A percentile compares a stretch with the other conserved stretches of the same genome.
Evolutionary conservation across 2,113 vertebrate genomes (phyloP).

Genomic region (Brienomyrus longianalis): DNA sequence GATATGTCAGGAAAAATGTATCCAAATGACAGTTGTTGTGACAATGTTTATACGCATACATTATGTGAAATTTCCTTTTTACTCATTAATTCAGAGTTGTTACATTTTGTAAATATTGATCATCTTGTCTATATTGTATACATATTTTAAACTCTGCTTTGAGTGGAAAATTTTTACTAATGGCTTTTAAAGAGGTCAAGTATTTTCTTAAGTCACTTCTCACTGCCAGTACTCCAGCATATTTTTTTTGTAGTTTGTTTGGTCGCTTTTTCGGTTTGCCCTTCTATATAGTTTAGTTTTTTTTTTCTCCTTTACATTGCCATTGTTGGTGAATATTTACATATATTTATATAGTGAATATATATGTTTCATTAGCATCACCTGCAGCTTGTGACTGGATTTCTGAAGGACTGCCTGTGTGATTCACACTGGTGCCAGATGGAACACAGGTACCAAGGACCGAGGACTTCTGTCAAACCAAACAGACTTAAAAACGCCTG

Average conservation of each 20-base stretch:
- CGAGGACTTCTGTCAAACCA: background rate
- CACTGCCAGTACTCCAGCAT: conserved; percentile 34
- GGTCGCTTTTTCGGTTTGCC: background rate
- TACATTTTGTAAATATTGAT: conserved; percentile 40
- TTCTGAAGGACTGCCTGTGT: background rate
- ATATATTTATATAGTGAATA: conserved; percentile 2
- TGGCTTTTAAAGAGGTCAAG: conserved; percentile 21
- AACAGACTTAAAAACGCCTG: background rate
- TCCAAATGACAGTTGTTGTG: conserved; percentile 15
- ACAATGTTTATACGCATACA: conserved; percentile 3
- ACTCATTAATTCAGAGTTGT: conserved; percentile 32
- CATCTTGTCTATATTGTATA: conserved; percentile 36
- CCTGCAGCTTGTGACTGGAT: background rate
- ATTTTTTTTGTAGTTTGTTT: background rate
- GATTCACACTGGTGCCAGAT: background rate
- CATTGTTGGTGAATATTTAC: conserved; percentile 2
- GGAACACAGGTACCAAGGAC: background rate
- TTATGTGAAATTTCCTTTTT: conserved; percentile 23
- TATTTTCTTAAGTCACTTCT: conserved; percentile 23
- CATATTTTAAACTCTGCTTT: conserved; percentile 38
- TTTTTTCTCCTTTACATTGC: conserved; percentile 6
- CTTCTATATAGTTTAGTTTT: background rate
- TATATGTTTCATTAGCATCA: background rate
- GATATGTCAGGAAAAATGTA: background rate
- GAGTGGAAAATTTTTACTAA: conserved; percentile 25